Base-by-base conservation (phyloP, 2,797 vertebrate genomes). In the Lycodopsis pacificus region DNA sequence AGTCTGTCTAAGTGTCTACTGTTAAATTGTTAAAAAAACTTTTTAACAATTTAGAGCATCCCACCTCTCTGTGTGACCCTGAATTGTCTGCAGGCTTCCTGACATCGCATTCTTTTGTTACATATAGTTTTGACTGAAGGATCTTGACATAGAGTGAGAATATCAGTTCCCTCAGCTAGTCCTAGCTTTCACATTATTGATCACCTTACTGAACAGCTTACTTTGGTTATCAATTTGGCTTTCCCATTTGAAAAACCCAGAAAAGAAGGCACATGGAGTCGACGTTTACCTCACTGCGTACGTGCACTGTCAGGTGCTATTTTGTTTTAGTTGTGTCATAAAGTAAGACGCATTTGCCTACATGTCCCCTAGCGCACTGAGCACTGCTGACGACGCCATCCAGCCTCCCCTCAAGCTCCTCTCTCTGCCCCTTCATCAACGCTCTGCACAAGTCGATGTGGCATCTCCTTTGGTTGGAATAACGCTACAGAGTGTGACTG, bases 401-500 rank as follows among this genome's bases (percentile, higher is more conserved):
- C 30, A 49, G 22, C 22, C 51, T 25, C 51, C 12, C 53, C 13
- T 15, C 22, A 14, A 25, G 54, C 46, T 62, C 10, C 7, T 77
- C 53, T 77, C 53, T 65, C 57, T 64, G 58, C 36, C 42, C 53
- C 44, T 78, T 62, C 53, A 61, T 25, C 32, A 61, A 14, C 13
- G n/a, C n/a, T 36, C 32, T 48, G 22, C 48, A 53, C 44, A 36
- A 20, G 30, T 22, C 9, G 62, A 75, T 3, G 25, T 6, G 27
- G 54, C 22, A 22, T 54, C 59, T 71, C 11, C 71, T 74, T 56
- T 42, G 30, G 59, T 30, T 75, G 20, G 57, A 68, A 51, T 19
- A 30, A 51, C 30, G 20, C 2, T 7, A 8, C 27, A 46, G 48
- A 67, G 30, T 32, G 30, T 30, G 14, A 44, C 42, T 44, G 42